Evolutionary conservation across 2,113 vertebrate species (phyloP), one percentile per base, ranked within the genome.

Genomic region (Turdus rufiventris): DNA sequence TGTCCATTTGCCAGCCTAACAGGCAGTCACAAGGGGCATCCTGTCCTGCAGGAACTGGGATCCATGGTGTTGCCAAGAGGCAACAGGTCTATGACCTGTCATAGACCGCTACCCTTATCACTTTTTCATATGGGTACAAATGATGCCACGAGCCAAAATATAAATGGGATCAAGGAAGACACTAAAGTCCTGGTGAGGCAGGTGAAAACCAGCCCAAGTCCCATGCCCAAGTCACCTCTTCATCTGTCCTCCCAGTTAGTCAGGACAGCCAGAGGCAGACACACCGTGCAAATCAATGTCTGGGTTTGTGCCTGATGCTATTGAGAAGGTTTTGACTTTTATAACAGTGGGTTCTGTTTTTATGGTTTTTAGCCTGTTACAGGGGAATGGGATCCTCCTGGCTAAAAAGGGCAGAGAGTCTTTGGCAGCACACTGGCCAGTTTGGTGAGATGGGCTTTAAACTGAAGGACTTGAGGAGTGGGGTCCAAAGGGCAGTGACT

Each of bases 381-480:
- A 9, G 38, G 14, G 47, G 6, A 45, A 38, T 5, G 26, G 38
- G 14, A 54, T 45, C 13, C 12, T 26, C 7, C 20, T 50, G 10
- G 18, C 21, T 62, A 33, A 18, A 61, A 61, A 3, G 20, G 17
- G 16, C 38, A 72, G 10, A 53, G 21, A 33, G 12, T 38, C 38
- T 26, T 14, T 33, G 28, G 40, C n/a, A 84, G 21, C 28, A 54
- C 1, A 2, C 28, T 63, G 28, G 18, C 23, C 18, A 26, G 21
- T 54, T 38, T 47, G 28, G 40, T 63, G 8, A 1, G 2, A 28
- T 21, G 23, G 28, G 2, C 58, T 54, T 38, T 54, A 38, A 85
- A 26, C 10, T 43, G 26, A 60, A 43, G 21, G 14, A 18, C 45
- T 45, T 0, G 10, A 1, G 8, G 2, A 1, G 15, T 9, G 6